A percentile compares a stretch with the other conserved stretches of the same genome.
Evolutionary conservation across 2,888 invertebrate genomes (phyloP).

Genomic region (Eueremaeus valkanovi): DNA sequence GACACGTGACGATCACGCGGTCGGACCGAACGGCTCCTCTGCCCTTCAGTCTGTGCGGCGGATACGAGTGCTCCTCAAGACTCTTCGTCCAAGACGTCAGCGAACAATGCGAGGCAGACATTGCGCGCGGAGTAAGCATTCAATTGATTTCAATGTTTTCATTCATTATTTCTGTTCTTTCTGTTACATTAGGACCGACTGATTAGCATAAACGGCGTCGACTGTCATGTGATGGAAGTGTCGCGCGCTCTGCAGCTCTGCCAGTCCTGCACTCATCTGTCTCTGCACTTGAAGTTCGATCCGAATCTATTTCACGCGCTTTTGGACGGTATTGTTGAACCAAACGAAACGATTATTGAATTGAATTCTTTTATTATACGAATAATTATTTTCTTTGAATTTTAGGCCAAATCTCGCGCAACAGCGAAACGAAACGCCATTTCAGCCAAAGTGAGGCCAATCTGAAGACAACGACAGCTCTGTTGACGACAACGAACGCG

Average conservation of each 20-base stretch:
- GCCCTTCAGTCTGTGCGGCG: conserved; percentile 89
- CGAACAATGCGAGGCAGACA: not conserved
- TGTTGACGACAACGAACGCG: not conserved
- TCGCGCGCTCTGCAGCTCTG: conserved; percentile 88
- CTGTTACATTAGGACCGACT: conserved; percentile 62
- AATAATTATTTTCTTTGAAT: not conserved
- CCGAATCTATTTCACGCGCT: conserved; percentile 39
- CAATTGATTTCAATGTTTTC: not conserved
- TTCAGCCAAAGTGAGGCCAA: not conserved
- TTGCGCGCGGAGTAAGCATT: too few relatives aligned
- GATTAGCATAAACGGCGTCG: conserved; percentile 94
- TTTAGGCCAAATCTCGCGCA: conserved; percentile 20
- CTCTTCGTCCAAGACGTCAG: conserved; percentile 29
- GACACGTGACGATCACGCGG: conserved; percentile 84
- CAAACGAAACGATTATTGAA: too few relatives aligned
- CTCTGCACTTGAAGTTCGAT: conserved; percentile 95
- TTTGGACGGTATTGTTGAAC: conserved; percentile 39
- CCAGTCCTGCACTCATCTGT: conserved; percentile 87
- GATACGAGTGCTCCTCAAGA: conserved; percentile 66
- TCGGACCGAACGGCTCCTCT: conserved; percentile 85
- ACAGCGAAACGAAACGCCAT: not conserved
- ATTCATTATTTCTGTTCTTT: too few relatives aligned
- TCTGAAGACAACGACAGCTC: not conserved
- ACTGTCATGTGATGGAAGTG: conserved; percentile 87
- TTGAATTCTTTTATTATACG: too few relatives aligned